Evolutionary conservation across 2,113 vertebrate genomes (phyloP), one percentile per base, ranked within the genome.

Genomic region (Callipepla californica): DNA sequence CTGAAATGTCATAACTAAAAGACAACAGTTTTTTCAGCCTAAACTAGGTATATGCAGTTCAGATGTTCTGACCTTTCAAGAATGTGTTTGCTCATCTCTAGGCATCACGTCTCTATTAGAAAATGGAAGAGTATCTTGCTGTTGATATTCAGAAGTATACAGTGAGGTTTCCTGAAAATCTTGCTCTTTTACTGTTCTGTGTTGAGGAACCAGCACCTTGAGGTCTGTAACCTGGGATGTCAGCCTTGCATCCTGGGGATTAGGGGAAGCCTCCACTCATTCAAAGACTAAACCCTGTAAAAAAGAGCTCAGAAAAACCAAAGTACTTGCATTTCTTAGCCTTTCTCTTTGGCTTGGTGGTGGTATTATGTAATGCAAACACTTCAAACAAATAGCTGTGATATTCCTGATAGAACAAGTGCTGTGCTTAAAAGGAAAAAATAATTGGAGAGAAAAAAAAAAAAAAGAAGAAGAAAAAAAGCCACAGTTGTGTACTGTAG

Each of bases 1-100:
- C 85, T 53, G 80, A 97, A 96, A 97, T 93, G 86, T 73, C 51
- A 44, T 50, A 53, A 84, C 88, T 76, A 69, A 95, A 79, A 94
- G 67, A 58, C 44, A 89, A 59, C 53, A 74, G 13, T n/a, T 80
- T 80, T 96, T 96, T 92, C 36, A 66, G 87, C 59, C 78, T 78
- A 63, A 85, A 85, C n/a, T 69, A 92, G 91, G 63, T 90, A 50
- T 42, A 22, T 40, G 65, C 50, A 89, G 57, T 73, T 91, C 62
- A 96, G 93, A 92, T 93, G 77, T 74, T 82, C 77, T 94, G 85
- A 81, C 85, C 93, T 94, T 94, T 93, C 42, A 81, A 87, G 45
- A 78, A 80, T 65, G 62, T 80, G 66, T 92, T 96, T 94, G 79
- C 83, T 95, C 36, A 78, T 70, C 74, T 85, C 65, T 53, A 89